A percentile compares a stretch with the other conserved stretches of the same genome.
Evolutionary conservation across 2,888 invertebrate genomes (phyloP).

Genomic region (Noctua comes): DNA sequence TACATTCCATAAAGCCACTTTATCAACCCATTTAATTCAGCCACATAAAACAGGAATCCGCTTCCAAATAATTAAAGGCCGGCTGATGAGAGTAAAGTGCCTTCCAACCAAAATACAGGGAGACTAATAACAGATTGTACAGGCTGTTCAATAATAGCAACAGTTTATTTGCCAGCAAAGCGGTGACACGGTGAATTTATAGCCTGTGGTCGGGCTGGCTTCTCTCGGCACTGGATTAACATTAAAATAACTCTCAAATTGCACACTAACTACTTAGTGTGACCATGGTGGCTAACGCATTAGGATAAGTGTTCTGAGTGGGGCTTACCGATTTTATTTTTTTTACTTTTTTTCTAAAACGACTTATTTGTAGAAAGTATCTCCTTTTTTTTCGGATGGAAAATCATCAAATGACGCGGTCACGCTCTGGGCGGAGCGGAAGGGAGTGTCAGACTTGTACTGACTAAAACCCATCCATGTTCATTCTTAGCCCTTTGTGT

Average conservation of each 20-base stretch:
- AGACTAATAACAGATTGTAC: conserved; percentile 39
- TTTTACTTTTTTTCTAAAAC: background rate
- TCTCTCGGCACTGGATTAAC: conserved; percentile 71
- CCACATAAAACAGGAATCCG: background rate
- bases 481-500: too few species aligned
- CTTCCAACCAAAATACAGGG: conserved; percentile 13
- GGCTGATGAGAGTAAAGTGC: background rate
- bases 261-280: conserved; percentile 69
- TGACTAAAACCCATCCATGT: too few species aligned
- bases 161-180: conserved; percentile 59
- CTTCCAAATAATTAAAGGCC: conserved; percentile 17
- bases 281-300: conserved; percentile 49
- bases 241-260: conserved; percentile 78
- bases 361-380: background rate
- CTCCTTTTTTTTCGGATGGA: too few species aligned
- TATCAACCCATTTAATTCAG: background rate
- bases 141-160: conserved; percentile 57
- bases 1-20: background rate
- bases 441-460: too few species aligned
- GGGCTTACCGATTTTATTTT: background rate
- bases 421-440: too few species aligned
- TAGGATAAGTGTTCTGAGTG: conserved; percentile 41
- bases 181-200: conserved; percentile 67
- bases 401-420: too few species aligned
- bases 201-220: conserved; percentile 61